A percentile compares a stretch with the other conserved stretches of the same genome.
Conservation (phyloP, 2,113 vertebrate species). For the Aspiorhynchus laticeps region DNA sequence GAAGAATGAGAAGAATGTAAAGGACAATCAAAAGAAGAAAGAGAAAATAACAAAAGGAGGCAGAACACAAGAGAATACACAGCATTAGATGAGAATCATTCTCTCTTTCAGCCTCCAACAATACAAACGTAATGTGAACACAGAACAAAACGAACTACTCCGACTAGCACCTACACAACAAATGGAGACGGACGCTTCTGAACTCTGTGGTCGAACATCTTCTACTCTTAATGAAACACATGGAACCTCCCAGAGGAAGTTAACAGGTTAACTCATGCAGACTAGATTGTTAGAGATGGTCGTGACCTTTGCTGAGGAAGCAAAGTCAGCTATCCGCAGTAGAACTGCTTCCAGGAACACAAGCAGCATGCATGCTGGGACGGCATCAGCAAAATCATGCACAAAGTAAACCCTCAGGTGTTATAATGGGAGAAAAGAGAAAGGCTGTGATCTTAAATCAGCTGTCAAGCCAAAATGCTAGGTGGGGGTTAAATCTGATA, state of each 20-base stretch:
- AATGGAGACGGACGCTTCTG: conserved; percentile 11
- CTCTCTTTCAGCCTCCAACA: conserved; percentile 19
- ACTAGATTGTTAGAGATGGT: conserved; percentile 16
- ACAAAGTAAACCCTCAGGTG: conserved; percentile 16
- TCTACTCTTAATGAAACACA: conserved; percentile 35
- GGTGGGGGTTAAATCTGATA: neutral
- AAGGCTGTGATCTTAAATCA: conserved; percentile 15
- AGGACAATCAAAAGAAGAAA: neutral
- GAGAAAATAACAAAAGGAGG: conserved; percentile 19
- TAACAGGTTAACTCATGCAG: conserved; percentile 53
- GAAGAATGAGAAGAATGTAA: neutral
- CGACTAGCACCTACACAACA: conserved; percentile 44
- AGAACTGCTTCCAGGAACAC: conserved; percentile 32
- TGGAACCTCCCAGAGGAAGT: conserved; percentile 23
- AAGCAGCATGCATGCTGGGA: conserved; percentile 42
- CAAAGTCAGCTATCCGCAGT: neutral
- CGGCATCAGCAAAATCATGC: conserved; percentile 43
- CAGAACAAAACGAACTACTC: conserved; percentile 20
- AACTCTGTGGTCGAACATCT: conserved; percentile 17
- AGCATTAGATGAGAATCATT: conserved; percentile 51
- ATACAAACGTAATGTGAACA: conserved; percentile 16
- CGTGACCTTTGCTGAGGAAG: neutral
- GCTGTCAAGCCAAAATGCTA: neutral
- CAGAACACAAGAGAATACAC: conserved; percentile 44
- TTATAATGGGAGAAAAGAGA: conserved; percentile 16